These are phyloP conservation scores for Dryomyza anilis DNA, from an alignment of 2,888 invertebrate species.

Conservation along the genomic window DNA sequence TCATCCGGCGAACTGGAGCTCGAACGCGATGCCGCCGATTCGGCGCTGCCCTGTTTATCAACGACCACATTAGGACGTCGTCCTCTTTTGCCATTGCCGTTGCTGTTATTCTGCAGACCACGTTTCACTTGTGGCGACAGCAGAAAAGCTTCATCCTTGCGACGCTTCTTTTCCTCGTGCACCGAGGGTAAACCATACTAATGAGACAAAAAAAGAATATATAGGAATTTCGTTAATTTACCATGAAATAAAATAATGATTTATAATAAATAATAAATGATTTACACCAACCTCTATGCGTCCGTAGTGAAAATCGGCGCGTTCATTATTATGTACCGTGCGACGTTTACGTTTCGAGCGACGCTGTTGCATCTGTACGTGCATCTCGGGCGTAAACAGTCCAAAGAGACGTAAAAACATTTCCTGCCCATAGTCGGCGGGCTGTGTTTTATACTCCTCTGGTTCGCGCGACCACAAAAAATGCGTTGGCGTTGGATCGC, in stretches of 20 bases:
- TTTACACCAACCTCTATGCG: conserved; percentile 48
- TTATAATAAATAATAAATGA: too few relatives aligned
- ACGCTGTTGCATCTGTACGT: conserved; percentile 52
- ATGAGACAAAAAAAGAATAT: background rate
- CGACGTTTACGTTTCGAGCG: conserved; percentile 59
- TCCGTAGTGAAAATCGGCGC: conserved; percentile 59
- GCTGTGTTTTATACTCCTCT: conserved; percentile 29
- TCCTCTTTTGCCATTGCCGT: too few relatives aligned
- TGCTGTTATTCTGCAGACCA: conserved; percentile 42
- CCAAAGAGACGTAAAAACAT: conserved; percentile 53
- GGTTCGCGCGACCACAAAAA: background rate
- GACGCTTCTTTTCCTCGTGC: conserved; percentile 44
- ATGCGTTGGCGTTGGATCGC: conserved; percentile 33
- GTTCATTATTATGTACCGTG: conserved; percentile 55
- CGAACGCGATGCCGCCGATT: conserved; percentile 36
- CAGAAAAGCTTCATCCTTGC: conserved; percentile 52
- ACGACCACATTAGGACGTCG: conserved; percentile 32
- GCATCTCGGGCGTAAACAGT: conserved; percentile 51
- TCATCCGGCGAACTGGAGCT: conserved; percentile 46
- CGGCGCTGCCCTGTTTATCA: background rate
- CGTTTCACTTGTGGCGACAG: conserved; percentile 56
- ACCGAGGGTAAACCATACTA: conserved; percentile 5
- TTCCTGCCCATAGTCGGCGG: conserved; percentile 53
- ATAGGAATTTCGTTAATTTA: background rate
- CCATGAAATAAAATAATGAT: too few relatives aligned